phyloP scores from a whole-genome alignment of 2,113 vertebrate species.

The Reinhardtius hippoglossoides region DNA sequence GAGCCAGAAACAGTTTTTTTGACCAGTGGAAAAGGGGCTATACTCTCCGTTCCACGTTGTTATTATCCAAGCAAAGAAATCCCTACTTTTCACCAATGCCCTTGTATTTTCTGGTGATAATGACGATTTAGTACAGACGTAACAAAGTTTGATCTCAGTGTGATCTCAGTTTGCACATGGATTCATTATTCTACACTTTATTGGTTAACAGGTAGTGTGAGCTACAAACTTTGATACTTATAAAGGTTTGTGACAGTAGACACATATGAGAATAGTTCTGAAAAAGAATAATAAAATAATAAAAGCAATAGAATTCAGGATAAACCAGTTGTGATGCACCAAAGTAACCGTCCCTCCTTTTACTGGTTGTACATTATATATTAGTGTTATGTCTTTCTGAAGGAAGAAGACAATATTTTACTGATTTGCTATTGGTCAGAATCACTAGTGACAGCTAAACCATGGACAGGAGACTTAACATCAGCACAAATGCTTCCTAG shows the following conservation, averaged over 20 bases:
- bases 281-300: neutral
- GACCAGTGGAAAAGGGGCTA: no score
- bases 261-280: neutral
- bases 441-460: slow-evolving; percentile 20
- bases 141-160: no score
- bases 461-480: neutral
- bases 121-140: no score
- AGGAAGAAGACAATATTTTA: neutral
- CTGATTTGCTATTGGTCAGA: neutral
- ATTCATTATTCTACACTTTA: neutral
- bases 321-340: neutral
- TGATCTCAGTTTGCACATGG: neutral
- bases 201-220: slow-evolving; percentile 3
- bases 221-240: slow-evolving; percentile 8
- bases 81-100: no score
- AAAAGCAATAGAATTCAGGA: neutral
- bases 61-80: no score
- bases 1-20: no score
- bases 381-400: neutral
- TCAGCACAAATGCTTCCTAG: fast-evolving
- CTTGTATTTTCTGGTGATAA: no score
- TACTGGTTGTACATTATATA: neutral
- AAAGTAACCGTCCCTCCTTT: neutral
- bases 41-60: no score
- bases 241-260: slow-evolving; percentile 13